These are phyloP conservation scores for Hyposoter dolosus DNA, from an alignment of 2,888 invertebrate species.

Conservation along the genomic window DNA sequence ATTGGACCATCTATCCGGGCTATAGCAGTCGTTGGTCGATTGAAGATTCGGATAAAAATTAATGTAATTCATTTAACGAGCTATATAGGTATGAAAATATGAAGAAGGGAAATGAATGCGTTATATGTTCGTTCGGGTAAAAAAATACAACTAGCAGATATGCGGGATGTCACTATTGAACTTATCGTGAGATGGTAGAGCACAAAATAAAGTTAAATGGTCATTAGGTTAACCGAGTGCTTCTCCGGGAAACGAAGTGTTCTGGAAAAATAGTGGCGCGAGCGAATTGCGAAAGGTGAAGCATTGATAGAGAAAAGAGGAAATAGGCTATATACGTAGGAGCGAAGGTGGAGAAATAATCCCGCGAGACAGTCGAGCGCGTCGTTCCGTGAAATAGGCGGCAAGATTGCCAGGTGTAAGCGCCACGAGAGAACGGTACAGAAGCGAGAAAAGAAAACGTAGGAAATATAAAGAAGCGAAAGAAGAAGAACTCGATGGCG, in stretches of 20 bases:
- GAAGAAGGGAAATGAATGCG: background rate
- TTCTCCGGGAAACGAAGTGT: constrained; percentile 10
- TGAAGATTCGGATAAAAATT: background rate
- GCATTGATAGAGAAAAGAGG: constrained; percentile 33
- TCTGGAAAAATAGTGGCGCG: constrained; percentile 3
- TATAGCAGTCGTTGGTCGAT: background rate
- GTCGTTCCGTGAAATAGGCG: constrained; percentile 73
- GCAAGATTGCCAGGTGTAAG: constrained; percentile 71
- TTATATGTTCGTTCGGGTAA: background rate
- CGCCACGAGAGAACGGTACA: constrained; percentile 29
- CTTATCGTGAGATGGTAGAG: background rate
- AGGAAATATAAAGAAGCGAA: constrained; percentile 27
- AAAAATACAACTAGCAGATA: background rate
- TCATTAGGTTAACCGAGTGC: too few relatives aligned
- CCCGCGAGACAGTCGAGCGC: constrained; percentile 70
- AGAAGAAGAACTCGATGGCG: constrained; percentile 45
- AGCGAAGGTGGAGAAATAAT: constrained; percentile 70
- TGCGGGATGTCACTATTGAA: background rate
- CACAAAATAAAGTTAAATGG: background rate
- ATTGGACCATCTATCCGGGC: background rate
- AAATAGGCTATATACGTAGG: constrained; percentile 20
- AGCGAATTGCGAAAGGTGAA: constrained; percentile 25
- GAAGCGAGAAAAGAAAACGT: constrained; percentile 41
- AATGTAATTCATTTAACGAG: background rate
- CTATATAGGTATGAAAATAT: background rate